Base-by-base conservation (phyloP, 2,113 vertebrate species). In the Neodontobutis hainanensis region DNA sequence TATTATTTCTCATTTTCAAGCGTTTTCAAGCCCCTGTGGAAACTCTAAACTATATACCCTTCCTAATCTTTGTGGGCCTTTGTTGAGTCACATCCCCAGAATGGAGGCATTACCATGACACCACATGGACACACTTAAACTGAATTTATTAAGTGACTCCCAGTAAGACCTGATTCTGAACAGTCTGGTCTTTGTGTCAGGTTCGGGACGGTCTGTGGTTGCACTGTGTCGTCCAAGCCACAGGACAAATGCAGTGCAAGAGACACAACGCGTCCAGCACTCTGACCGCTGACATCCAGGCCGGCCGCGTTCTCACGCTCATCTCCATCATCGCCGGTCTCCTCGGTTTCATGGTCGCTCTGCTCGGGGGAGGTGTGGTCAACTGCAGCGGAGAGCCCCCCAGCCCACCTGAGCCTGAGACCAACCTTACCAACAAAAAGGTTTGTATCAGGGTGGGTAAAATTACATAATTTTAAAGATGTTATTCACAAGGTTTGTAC, bases 171-270 rank as follows among this genome's bases (percentile, higher is more conserved):
- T 3, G 19, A 27, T 27, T 19, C 16, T 40, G 38, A 40, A 40
- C 16, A 27, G 15, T 8, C 44, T 44, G 60, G 49, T 59, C 43
- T 79, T 6, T 57, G 38, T 61, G 0, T 48, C 3, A 82, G 71
- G 55, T 81, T 9, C 81, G 74, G 82, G 77, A 78, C 7, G 74
- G 74, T 46, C 70, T 84, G 60, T 84, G 82, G 82, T 1, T 81
- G n/a, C 70, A 77, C 43, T 80, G 82, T 14, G 8, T 84, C 10
- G 0, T 65, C n/a, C 77, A 84, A 75, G 40, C 70, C 32, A 81
- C 82, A 16, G 78, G 78, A 12, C 81, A 84, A 60, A 75, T 78
- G 68, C 70, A 80, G 74, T 84, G 82, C 56, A 84, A 77, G 63
- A 74, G 14, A 56, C 70, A 83, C 16, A 66, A 47, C 0, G 35